A percentile compares a stretch with the other conserved stretches of the same genome.
Conservation (phyloP, 2,113 vertebrate genomes). For the Dromas ardeola region DNA sequence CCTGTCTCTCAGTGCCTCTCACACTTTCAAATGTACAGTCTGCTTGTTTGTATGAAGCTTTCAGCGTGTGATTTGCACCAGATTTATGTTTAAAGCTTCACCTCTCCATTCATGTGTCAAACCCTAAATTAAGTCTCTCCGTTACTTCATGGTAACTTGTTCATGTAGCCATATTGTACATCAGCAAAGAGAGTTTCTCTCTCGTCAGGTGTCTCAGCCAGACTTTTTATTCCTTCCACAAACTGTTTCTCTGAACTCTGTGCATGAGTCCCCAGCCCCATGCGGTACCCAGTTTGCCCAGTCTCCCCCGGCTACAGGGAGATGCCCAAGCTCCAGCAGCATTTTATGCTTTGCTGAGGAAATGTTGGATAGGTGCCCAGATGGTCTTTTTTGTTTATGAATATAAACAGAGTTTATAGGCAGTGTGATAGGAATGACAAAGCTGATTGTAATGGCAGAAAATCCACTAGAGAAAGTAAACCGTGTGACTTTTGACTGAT, state of each 20-base stretch:
- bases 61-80: slow-evolving; percentile 62
- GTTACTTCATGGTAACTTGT: not conserved
- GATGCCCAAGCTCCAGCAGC: not conserved
- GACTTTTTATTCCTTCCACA: not conserved
- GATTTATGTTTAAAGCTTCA: slow-evolving; percentile 64
- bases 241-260: not conserved
- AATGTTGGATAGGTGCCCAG: not conserved
- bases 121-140: slow-evolving; percentile 36
- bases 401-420: not conserved
- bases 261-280: not conserved
- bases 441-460: not conserved
- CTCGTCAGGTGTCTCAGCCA: not conserved
- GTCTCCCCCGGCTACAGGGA: not conserved
- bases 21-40: slow-evolving; percentile 69
- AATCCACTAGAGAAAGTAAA: slow-evolving; percentile 29
- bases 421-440: slow-evolving; percentile 7
- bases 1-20: slow-evolving; percentile 65
- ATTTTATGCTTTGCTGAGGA: not conserved
- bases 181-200: not conserved
- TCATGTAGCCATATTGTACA: not conserved
- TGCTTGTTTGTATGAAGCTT: slow-evolving; percentile 64
- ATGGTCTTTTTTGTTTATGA: not conserved
- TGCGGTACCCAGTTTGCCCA: not conserved
- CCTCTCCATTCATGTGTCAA: slow-evolving; percentile 50
- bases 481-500: slow-evolving; percentile 13